Evolutionary conservation across 2,888 invertebrate genomes (phyloP).

Genomic region (Lissocephala sabroskyi): DNA sequence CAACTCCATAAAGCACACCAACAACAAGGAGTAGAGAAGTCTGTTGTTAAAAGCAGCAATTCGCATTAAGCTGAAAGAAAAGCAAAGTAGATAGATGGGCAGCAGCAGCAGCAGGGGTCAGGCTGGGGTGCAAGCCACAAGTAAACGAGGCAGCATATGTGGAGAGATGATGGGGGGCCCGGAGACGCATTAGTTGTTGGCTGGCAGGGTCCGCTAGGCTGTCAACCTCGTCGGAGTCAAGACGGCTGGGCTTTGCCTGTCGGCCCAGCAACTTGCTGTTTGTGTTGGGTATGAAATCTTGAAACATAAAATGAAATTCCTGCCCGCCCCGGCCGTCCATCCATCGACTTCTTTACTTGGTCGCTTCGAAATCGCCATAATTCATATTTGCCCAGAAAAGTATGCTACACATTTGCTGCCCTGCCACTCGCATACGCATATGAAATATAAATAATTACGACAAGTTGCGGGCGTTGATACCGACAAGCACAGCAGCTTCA

Average conservation of each 20-base stretch:
- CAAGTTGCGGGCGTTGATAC: slow-evolving; percentile 27
- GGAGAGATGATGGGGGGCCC: background rate
- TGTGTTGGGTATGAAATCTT: slow-evolving; percentile 54
- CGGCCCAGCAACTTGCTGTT: slow-evolving; percentile 34
- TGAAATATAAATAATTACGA: slow-evolving; percentile 59
- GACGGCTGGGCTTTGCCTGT: slow-evolving; percentile 33
- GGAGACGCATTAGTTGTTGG: slow-evolving; percentile 33
- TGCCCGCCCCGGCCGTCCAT: too few relatives aligned
- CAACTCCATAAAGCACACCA: slow-evolving; percentile 8
- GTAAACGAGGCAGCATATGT: slow-evolving; percentile 45
- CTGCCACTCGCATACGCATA: slow-evolving; percentile 8
- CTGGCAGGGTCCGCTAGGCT: too few relatives aligned
- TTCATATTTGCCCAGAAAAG: slow-evolving; percentile 56
- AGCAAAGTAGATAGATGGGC: slow-evolving; percentile 29
- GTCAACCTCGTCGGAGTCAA: slow-evolving; percentile 48
- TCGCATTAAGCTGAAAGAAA: slow-evolving; percentile 59
- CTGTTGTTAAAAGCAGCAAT: slow-evolving; percentile 59
- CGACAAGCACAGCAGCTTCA: background rate
- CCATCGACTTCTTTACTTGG: too few relatives aligned
- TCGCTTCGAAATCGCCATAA: slow-evolving; percentile 40
- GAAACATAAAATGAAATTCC: too few relatives aligned
- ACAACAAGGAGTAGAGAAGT: slow-evolving; percentile 37
- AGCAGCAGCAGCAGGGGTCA: too few relatives aligned
- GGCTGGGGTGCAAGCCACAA: slow-evolving; percentile 48
- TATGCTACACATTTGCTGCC: slow-evolving; percentile 34